phyloP scores from a whole-genome alignment of 1,140 invertebrate species.

The Pectinophora gossypiella region DNA sequence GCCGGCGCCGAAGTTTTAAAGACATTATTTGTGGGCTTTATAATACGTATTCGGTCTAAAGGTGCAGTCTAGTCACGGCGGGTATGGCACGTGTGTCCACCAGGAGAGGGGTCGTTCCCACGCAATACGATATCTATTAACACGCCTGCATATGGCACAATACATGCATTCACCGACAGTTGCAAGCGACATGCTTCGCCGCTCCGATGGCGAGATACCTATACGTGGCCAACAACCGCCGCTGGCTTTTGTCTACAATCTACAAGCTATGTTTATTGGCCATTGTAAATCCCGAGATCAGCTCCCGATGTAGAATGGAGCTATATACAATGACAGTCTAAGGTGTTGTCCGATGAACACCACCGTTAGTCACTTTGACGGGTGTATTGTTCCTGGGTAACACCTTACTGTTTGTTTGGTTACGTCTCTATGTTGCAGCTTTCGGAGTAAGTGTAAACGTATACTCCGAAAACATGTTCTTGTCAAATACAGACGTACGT shows the following conservation, averaged over 20 bases:
- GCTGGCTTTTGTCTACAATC: slow-evolving; percentile 51
- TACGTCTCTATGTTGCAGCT: too few relatives aligned
- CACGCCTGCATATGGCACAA: slow-evolving; percentile 41
- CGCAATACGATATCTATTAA: slow-evolving; percentile 10
- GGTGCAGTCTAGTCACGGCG: background rate
- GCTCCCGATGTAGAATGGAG: slow-evolving; percentile 41
- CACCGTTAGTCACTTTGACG: slow-evolving; percentile 17
- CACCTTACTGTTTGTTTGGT: background rate
- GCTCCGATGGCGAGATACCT: slow-evolving; percentile 53
- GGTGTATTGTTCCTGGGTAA: slow-evolving; percentile 10
- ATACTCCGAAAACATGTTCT: too few relatives aligned
- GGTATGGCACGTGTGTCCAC: background rate
- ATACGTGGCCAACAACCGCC: slow-evolving; percentile 23
- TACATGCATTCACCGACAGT: slow-evolving; percentile 55
- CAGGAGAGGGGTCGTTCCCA: slow-evolving; percentile 5
- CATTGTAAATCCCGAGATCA: slow-evolving; percentile 47
- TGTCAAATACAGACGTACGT: too few relatives aligned
- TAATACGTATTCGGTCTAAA: too few relatives aligned
- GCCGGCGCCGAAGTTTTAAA: background rate
- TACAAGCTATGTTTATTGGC: slow-evolving; percentile 60
- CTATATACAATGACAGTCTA: slow-evolving; percentile 39
- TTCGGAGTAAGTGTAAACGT: too few relatives aligned
- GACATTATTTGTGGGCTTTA: background rate
- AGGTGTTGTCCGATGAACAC: slow-evolving; percentile 12
- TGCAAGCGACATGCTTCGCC: slow-evolving; percentile 52